Evolutionary conservation across 2,888 invertebrate species (phyloP), one percentile per base, ranked within the genome.

Genomic region (Parochlus steinenii): DNA sequence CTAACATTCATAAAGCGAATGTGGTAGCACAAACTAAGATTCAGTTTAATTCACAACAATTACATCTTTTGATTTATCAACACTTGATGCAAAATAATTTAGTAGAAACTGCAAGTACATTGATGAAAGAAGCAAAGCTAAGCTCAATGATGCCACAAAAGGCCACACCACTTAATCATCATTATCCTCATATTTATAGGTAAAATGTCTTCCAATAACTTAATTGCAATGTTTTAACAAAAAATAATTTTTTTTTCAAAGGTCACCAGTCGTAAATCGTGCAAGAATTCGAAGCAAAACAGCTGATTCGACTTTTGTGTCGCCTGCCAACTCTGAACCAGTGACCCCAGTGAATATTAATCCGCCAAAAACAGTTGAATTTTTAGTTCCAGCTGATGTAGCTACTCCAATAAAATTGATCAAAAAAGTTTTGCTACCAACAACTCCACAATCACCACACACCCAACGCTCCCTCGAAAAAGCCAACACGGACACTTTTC

Each of bases 21-120:
- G 86, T 97, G 28, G 90, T 97, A 1, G 92, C 93, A 0, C 90
- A 93, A 58, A 97, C 97, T 0, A 76, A 82, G 42, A 95, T 98
- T 40, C 80, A 80, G 49, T 98, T 85, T 65, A 89, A 93, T 57
- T 87, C 90, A 54, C 74, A 80, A 28, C 93, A 98, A 56, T 63
- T 98, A 22, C 71, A 90, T 45, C 86, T 90, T 54, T 63, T 98
- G 8, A 90, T 98, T 30, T 76, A 86, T 49, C 79, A 85, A 38
- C 92, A 95, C 62, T 64, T 97, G 34, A 52, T 71, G 20, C 69
- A 72, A 3, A 76, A 83, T 47, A 92, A 85, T 0, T 65, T 81
- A 32, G 40, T 52, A 1, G 77, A 78, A 34, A 71, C 83, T 10
- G 90, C 92, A 0, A 58, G 67, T 1, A 61, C 66, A 32, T 60